Conservation (phyloP, 2,888 invertebrate species). For the Eilema griseolum region DNA sequence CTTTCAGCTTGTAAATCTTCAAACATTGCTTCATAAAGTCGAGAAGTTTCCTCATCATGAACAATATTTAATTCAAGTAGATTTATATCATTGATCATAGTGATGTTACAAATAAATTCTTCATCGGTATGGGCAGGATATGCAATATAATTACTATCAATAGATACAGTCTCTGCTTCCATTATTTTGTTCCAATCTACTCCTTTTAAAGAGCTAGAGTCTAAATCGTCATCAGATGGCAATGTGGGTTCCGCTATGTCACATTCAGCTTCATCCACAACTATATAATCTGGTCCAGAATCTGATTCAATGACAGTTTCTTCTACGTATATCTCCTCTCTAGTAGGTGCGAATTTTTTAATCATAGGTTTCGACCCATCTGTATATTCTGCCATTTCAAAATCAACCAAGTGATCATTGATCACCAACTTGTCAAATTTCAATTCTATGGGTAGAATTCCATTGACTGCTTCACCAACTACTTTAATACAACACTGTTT, state of each 20-base stretch:
- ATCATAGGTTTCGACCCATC: constrained; percentile 70
- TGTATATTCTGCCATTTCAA: constrained; percentile 74
- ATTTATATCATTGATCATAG: constrained; percentile 67
- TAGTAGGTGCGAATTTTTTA: constrained; percentile 58
- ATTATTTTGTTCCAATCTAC: constrained; percentile 72
- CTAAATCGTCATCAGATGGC: constrained; percentile 53
- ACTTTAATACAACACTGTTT: constrained; percentile 84
- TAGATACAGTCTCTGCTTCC: constrained; percentile 59
- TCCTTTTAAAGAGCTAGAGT: constrained; percentile 56
- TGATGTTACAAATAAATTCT: constrained; percentile 70
- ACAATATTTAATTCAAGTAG: constrained; percentile 72
- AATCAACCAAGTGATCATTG: constrained; percentile 81
- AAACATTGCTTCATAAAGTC: constrained; percentile 81
- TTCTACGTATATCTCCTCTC: constrained; percentile 24
- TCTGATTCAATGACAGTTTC: constrained; percentile 55
- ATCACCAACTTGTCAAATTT: constrained; percentile 76
- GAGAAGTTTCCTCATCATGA: constrained; percentile 71
- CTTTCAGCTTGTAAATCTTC: constrained; percentile 82
- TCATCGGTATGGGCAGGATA: constrained; percentile 57
- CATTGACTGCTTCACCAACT: constrained; percentile 67
- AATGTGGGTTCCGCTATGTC: constrained; percentile 45
- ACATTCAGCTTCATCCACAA: constrained; percentile 53
- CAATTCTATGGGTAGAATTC: constrained; percentile 68
- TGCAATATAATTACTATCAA: constrained; percentile 54
- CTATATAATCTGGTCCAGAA: constrained; percentile 72